These are phyloP conservation scores for Xanthorhoe spadicearia DNA, from an alignment of 2,888 invertebrate species.

Conservation along the genomic window DNA sequence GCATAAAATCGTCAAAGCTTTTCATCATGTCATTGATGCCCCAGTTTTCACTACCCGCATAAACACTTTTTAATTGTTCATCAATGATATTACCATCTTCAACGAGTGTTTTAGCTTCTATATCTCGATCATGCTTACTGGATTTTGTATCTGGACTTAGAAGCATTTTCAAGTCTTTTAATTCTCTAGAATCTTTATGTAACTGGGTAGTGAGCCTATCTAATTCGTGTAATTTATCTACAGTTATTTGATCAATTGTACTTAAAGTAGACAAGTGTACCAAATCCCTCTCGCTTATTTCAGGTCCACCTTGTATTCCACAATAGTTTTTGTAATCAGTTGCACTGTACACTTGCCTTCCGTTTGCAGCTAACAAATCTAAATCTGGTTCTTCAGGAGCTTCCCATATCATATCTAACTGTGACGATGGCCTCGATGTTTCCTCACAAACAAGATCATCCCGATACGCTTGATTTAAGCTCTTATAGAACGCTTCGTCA, in stretches of 20 bases:
- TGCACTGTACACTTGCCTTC: conserved; percentile 89
- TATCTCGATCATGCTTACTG: conserved; percentile 80
- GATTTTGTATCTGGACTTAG: conserved; percentile 86
- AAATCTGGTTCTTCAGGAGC: conserved; percentile 90
- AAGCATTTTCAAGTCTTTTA: conserved; percentile 90
- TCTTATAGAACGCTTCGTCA: conserved; percentile 94
- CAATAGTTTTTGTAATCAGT: conserved; percentile 92
- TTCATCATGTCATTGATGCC: conserved; percentile 87
- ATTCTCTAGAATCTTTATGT: conserved; percentile 91
- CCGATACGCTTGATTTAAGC: conserved; percentile 93
- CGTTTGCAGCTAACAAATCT: conserved; percentile 80
- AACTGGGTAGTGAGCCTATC: conserved; percentile 90
- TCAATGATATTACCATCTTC: conserved; percentile 88
- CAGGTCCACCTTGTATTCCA: conserved; percentile 87
- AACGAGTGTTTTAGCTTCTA: conserved; percentile 84
- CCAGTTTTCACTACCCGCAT: conserved; percentile 88
- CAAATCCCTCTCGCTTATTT: conserved; percentile 91
- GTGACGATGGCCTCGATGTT: conserved; percentile 87
- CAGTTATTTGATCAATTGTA: conserved; percentile 90
- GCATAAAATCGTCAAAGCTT: conserved; percentile 85
- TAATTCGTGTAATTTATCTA: conserved; percentile 91
- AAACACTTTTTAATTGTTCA: conserved; percentile 88
- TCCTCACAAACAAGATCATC: conserved; percentile 89
- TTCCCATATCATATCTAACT: conserved; percentile 94
- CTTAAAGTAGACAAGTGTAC: conserved; percentile 90